Evolutionary conservation across 1,140 invertebrate genomes (phyloP), one percentile per base, ranked within the genome.

Genomic region (Diorhabda carinulata): DNA sequence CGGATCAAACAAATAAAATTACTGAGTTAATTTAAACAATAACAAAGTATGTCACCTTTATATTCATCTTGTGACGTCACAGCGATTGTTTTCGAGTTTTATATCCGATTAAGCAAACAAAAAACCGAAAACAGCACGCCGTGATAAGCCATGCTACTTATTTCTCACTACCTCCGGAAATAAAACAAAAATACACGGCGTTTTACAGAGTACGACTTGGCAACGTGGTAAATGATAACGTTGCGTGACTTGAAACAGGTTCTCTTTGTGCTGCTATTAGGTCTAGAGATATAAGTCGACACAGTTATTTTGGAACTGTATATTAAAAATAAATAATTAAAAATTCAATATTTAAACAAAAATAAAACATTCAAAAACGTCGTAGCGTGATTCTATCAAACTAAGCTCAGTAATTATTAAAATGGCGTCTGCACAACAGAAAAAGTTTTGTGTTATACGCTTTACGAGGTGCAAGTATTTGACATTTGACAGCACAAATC

Each of bases 271-370:
- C 47, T 42, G 64, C 64, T 56, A 52, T 52, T 52, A 52, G 6
- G n/a, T 52, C 6, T 52, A 52, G 47, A 52, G 47, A 2, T 68
- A 43, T 61, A 56, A 71, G 70, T 70, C 64, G 70, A 62, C 58
- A 68, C 61, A 57, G 66, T 66, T 66, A 67, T 61, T 67, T 66
- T 61, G 65, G 67, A 71, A 56, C 70, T 61, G 67, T 57, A 66
- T 67, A 64, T 65, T 61, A 25, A 25, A 25, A 25, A 25, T 25
- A 25, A 25, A 25, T 0, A 0, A 25, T 25, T 25, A 1, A 25
- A 25, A 25, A 25, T 25, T 25, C 25, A 25, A 25, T 25, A 25
- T 25, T 25, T 25, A 25, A 25, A 25, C 25, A 25, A 25, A 25
- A 25, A 25, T 25, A 25, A 25, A 25, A 25, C 25, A 25, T 25